Percentiles rank a stretch among this genome's conserved stretches.
These are phyloP conservation scores for Argopecten irradians DNA, from an alignment of 1,140 invertebrate species.

Conservation along the genomic window DNA sequence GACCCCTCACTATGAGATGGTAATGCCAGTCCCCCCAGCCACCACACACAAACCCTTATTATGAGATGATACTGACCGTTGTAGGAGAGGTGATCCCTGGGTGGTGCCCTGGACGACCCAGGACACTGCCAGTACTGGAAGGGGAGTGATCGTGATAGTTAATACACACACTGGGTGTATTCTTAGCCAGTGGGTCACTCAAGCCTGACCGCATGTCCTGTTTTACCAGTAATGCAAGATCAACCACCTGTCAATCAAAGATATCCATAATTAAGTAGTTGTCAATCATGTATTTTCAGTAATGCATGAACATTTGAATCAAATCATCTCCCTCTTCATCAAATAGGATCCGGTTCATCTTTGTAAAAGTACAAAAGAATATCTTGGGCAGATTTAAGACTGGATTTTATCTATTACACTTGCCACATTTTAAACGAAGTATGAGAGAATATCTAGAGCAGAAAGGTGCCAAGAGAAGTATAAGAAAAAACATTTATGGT, in stretches of 20 bases:
- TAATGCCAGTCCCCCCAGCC: neutral
- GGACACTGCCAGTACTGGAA: conserved; percentile 34
- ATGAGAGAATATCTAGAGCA: too few species aligned
- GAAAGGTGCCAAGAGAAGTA: neutral
- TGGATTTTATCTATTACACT: neutral
- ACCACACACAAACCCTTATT: neutral
- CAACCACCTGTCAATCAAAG: conserved; percentile 76
- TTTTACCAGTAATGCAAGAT: conserved; percentile 82
- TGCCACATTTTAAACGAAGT: neutral
- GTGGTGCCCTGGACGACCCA: conserved; percentile 22
- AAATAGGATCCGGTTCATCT: conserved; percentile 36
- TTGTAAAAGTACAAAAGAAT: neutral
- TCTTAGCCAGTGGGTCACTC: conserved; percentile 77
- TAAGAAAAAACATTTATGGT: neutral
- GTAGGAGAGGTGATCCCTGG: conserved; percentile 49
- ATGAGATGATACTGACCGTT: conserved; percentile 39
- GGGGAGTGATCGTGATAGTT: conserved; percentile 63
- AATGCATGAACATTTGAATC: neutral
- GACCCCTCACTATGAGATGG: conserved; percentile 30
- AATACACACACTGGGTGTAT: conserved; percentile 64
- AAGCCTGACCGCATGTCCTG: conserved; percentile 79
- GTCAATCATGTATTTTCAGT: neutral
- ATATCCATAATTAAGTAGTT: neutral
- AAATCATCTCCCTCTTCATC: neutral
- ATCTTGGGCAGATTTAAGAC: too few species aligned